Percentiles rank a stretch among this genome's conserved stretches.
Evolutionary conservation across 2,113 vertebrate species (phyloP).

Genomic region (Diadophis punctatus): DNA sequence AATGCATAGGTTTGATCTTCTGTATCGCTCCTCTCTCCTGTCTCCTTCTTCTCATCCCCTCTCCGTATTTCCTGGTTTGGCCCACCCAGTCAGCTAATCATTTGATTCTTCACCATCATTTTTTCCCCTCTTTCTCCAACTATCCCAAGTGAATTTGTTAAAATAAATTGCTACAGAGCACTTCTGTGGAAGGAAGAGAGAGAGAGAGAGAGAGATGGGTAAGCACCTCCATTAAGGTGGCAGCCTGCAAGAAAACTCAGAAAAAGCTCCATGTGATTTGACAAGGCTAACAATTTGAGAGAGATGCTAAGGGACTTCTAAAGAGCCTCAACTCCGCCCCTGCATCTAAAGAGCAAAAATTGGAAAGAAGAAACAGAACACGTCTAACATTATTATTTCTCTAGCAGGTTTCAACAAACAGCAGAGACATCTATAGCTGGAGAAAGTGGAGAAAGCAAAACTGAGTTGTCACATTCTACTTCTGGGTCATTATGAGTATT

Average conservation of each 20-base stretch:
- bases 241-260: background rate
- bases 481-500: background rate
- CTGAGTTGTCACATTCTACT: background rate
- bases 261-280: background rate
- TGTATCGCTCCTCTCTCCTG: background rate
- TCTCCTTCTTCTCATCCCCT: no score
- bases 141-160: background rate
- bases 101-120: background rate
- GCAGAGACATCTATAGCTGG: background rate
- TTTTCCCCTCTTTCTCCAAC: background rate
- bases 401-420: background rate
- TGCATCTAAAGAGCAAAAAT: background rate
- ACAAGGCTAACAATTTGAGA: background rate
- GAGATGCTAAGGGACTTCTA: background rate
- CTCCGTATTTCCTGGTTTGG: background rate
- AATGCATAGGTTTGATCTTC: background rate
- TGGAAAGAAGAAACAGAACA: background rate
- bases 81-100: background rate
- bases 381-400: background rate
- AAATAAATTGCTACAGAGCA: no score
- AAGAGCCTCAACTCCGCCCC: background rate
- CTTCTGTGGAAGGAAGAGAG: no score
- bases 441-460: background rate
- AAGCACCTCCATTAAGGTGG: background rate
- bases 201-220: no score